These are phyloP conservation scores for Diplolepis rosae DNA, from an alignment of 2,888 invertebrate genomes.

Conservation along the genomic window DNA sequence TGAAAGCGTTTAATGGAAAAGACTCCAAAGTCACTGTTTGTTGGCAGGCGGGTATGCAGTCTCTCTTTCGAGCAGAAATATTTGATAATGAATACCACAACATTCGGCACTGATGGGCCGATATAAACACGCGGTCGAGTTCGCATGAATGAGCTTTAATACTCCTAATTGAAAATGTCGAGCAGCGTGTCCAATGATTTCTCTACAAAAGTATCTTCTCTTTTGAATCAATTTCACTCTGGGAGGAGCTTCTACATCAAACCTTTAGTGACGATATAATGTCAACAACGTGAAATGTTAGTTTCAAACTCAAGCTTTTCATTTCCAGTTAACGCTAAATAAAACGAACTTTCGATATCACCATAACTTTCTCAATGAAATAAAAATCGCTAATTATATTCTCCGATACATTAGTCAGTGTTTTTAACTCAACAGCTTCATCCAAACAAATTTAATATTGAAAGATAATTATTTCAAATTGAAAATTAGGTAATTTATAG, in stretches of 20 bases:
- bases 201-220: conserved; percentile 44
- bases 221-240: conserved; percentile 36
- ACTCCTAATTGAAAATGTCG: conserved; percentile 68
- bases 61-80: conserved; percentile 61
- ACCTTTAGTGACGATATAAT: neutral
- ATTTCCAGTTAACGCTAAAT: conserved; percentile 10
- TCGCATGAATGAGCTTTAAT: conserved; percentile 63
- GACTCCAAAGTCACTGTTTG: conserved; percentile 12
- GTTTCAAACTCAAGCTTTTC: conserved; percentile 13
- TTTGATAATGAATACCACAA: conserved; percentile 66
- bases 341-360: neutral
- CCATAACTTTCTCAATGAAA: neutral
- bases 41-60: conserved; percentile 8
- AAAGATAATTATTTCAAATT: too few relatives aligned
- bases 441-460: too few relatives aligned
- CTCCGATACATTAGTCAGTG: too few relatives aligned
- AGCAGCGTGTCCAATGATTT: conserved; percentile 39
- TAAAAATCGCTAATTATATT: too few relatives aligned
- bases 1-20: conserved; percentile 22
- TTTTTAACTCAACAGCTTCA: too few relatives aligned
- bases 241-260: conserved; percentile 38
- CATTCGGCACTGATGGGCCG: conserved; percentile 31
- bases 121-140: conserved; percentile 47
- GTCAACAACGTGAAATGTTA: conserved; percentile 1
- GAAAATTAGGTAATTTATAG: too few relatives aligned